Percentiles rank a stretch among this genome's conserved stretches.
Evolutionary conservation across 2,888 invertebrate species (phyloP).

Genomic region (Macroteleia sp.): DNA sequence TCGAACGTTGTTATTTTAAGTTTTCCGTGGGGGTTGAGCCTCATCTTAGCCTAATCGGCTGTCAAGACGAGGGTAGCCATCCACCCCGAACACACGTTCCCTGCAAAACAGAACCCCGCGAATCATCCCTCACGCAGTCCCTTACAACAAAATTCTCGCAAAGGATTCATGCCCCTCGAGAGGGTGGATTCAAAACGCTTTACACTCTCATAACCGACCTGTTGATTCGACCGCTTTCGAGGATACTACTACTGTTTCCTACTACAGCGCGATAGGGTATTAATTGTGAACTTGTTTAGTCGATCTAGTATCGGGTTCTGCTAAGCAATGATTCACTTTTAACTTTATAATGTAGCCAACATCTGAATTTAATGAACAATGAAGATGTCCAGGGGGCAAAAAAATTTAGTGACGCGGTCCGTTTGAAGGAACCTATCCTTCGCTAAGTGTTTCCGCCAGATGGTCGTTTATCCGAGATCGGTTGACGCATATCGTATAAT

Average conservation of each 20-base stretch:
- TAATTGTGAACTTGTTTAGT: too few relatives aligned
- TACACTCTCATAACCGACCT: slow-evolving; percentile 83
- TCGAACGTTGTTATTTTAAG: slow-evolving; percentile 84
- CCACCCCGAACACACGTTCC: slow-evolving; percentile 57
- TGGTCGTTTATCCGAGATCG: slow-evolving; percentile 70
- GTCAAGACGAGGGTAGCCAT: slow-evolving; percentile 67
- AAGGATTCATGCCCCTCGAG: slow-evolving; percentile 79
- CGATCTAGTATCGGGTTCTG: too few relatives aligned
- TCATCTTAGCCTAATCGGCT: slow-evolving; percentile 82
- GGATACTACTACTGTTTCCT: background rate
- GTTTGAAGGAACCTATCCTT: slow-evolving; percentile 71
- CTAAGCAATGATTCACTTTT: too few relatives aligned
- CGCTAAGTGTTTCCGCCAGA: slow-evolving; percentile 71
- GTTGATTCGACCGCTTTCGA: slow-evolving; percentile 77
- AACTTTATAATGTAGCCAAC: too few relatives aligned
- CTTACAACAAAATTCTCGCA: slow-evolving; percentile 77
- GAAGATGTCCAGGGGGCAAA: slow-evolving; percentile 23
- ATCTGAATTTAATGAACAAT: slow-evolving; percentile 40
- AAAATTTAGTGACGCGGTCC: slow-evolving; percentile 67
- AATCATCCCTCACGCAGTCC: slow-evolving; percentile 69
- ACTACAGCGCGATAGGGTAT: background rate
- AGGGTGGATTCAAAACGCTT: slow-evolving; percentile 83
- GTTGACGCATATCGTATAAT: slow-evolving; percentile 73
- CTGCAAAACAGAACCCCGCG: slow-evolving; percentile 64
- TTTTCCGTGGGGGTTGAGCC: slow-evolving; percentile 81